These are phyloP conservation scores for Odontomachus brunneus DNA, from an alignment of 1,140 invertebrate species.

Conservation along the genomic window DNA sequence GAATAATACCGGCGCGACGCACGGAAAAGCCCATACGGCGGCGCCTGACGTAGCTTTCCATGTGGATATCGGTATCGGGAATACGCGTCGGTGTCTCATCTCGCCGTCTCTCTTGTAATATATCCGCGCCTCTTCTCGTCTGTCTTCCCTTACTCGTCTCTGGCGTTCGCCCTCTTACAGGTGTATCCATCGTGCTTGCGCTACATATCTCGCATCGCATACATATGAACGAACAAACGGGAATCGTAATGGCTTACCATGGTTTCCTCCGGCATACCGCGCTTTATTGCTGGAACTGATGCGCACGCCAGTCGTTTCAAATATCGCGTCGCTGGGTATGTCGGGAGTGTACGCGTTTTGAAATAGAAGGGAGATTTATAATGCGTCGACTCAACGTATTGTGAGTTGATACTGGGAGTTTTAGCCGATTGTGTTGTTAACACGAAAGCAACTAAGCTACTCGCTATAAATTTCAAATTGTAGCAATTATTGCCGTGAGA, in stretches of 20 bases:
- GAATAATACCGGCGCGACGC: conserved; percentile 20
- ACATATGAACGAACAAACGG: conserved; percentile 33
- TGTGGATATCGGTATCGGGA: neutral
- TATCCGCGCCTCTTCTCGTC: conserved; percentile 53
- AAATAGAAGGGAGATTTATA: conserved; percentile 17
- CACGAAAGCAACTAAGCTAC: neutral
- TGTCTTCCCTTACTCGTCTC: conserved; percentile 49
- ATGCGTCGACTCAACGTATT: neutral
- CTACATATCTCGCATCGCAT: conserved; percentile 39
- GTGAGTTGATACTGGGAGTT: neutral
- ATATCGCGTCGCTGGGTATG: neutral
- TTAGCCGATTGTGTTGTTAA: conserved; percentile 16
- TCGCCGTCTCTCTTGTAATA: conserved; percentile 26
- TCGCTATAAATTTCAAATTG: conserved; percentile 3
- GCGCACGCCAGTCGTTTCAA: neutral
- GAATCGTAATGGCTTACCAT: conserved; percentile 53
- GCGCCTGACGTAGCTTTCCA: conserved; percentile 15
- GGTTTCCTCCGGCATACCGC: conserved; percentile 51
- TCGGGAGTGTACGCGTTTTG: neutral
- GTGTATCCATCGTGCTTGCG: conserved; percentile 22
- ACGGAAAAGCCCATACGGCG: conserved; percentile 34
- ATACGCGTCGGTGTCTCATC: neutral
- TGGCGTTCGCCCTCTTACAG: conserved; percentile 35
- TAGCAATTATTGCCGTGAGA: neutral
- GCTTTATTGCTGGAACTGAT: conserved; percentile 48